Conservation (phyloP, 2,113 vertebrate species). For the Cavia porcellus region DNA sequence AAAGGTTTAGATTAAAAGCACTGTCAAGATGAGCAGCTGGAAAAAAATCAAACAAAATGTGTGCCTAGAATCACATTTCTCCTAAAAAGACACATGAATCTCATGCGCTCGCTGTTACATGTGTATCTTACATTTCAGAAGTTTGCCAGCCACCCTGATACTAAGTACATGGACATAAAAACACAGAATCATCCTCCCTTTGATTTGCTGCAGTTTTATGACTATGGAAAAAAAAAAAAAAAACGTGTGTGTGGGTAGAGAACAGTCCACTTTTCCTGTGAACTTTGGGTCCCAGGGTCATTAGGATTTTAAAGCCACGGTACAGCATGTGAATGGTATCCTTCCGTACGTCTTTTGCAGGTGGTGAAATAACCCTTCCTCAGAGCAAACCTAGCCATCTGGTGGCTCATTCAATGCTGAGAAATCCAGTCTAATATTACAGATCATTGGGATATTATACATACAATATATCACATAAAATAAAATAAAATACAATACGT, state of each 20-base stretch:
- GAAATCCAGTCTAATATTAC: not conserved
- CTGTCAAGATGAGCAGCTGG: not conserved
- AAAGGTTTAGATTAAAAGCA: not conserved
- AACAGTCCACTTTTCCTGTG: not conserved
- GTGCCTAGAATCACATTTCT: not conserved
- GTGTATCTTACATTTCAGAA: not conserved
- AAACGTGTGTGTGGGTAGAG: not conserved
- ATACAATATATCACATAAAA: not conserved
- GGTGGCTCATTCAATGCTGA: not conserved
- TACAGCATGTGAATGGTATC: not conserved
- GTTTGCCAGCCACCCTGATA: not conserved
- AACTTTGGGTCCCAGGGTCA: not conserved
- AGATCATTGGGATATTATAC: too few species aligned
- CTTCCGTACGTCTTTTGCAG: not conserved
- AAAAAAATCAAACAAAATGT: not conserved
- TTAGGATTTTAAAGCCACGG: not conserved
- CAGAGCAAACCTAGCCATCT: not conserved
- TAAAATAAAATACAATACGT: not conserved
- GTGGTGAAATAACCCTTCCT: not conserved
- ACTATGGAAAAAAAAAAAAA: not conserved
- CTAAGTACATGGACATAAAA: not conserved
- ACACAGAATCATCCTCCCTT: not conserved
- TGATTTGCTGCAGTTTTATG: not conserved
- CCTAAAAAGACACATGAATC: not conserved
- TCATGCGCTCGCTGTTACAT: not conserved